Evolutionary conservation across 2,113 vertebrate genomes (phyloP), one percentile per base, ranked within the genome.

Genomic region (Chrysemys picta): DNA sequence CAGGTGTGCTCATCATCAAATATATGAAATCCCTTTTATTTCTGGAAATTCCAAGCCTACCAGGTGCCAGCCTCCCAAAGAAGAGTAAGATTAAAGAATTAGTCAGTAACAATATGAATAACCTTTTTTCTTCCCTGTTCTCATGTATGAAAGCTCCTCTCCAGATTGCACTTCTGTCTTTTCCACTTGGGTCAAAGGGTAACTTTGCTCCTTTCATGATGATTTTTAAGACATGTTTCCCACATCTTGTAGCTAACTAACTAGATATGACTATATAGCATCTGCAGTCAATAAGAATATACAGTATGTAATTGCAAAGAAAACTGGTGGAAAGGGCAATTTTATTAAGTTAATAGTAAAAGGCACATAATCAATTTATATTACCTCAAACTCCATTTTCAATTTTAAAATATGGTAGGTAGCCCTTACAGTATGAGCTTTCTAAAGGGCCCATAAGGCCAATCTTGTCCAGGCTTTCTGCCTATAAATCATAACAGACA

Each of bases 1-100:
- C 97, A 97, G 97, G 97, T 97, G 97, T 97, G 96, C 93, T 96
- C 85, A 84, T 93, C 90, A 95, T 93, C 92, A 96, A 69, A 93
- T 95, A 82, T 0, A 94, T 6, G 47, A 97, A 96, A 96, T 97
- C 95, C 89, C 91, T 97, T 89, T 84, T 97, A 94, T 97, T 95
- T 94, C 94, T 92, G 75, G 90, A 80, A 97, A 97, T 90, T 96
- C 95, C 92, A 91, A 29, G 80, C 83, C 89, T 90, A 72, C 95
- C 97, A 96, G 96, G 93, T 97, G 96, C 97, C 96, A 94, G 76
- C 80, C 89, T 97, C 93, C 89, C 94, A 90, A 85, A 94, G 95
- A 95, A 96, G 94, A 95, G 84, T 53, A 80, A 88, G 93, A 87
- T 94, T 82, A 91, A 95, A 96, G 84, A 90, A 85, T 5, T 13